These are phyloP conservation scores for Idaea biselata DNA, from an alignment of 2,888 invertebrate genomes.

Conservation along the genomic window DNA sequence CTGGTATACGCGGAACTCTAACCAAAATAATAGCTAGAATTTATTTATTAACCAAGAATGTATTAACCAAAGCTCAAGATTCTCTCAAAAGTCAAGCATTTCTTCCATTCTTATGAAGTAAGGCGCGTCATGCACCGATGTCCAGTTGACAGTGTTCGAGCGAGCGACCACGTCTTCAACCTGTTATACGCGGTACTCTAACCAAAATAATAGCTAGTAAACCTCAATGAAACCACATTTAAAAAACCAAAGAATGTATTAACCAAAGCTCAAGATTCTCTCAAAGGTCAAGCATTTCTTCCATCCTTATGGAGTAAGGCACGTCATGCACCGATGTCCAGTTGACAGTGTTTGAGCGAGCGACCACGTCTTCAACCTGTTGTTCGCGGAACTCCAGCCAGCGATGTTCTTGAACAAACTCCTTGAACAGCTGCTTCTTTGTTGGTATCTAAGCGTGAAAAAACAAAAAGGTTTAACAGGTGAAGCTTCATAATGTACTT, in stretches of 20 bases:
- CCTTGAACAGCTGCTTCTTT: constrained; percentile 78
- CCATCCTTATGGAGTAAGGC: constrained; percentile 83
- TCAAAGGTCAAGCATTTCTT: constrained; percentile 72
- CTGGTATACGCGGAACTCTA: constrained; percentile 72
- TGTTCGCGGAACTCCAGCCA: constrained; percentile 79
- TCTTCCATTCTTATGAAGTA: constrained; percentile 83
- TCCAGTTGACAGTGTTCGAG: constrained; percentile 75
- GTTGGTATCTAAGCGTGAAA: constrained; percentile 71
- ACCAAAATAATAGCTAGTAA: constrained; percentile 72
- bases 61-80: neutral
- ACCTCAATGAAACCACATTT: neutral
- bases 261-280: neutral
- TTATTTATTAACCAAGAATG: too few species aligned
- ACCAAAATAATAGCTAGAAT: too few species aligned
- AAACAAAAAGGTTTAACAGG: constrained; percentile 2
- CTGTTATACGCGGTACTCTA: constrained; percentile 72
- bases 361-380: constrained; percentile 72
- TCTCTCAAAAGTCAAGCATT: constrained; percentile 61
- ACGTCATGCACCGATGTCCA: constrained; percentile 82
- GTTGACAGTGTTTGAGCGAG: constrained; percentile 71
- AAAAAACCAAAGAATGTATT: neutral
- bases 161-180: constrained; percentile 72
- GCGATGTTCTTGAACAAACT: constrained; percentile 75
- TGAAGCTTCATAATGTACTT: too few species aligned
- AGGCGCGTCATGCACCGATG: constrained; percentile 82